These are phyloP conservation scores for Stenichneumon culpator DNA, from an alignment of 2,888 invertebrate species.

Conservation along the genomic window DNA sequence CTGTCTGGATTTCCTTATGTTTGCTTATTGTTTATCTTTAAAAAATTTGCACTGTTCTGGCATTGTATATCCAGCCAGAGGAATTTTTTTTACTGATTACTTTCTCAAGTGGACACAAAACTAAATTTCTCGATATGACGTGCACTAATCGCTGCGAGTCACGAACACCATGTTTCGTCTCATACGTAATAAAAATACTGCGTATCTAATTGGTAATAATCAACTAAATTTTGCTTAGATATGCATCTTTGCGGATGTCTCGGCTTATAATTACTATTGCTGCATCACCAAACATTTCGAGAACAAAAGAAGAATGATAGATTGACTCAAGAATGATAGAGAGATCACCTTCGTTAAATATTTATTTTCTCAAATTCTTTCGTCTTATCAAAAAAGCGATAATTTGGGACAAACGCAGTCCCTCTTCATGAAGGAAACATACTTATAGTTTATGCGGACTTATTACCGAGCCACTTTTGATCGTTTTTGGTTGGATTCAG, in stretches of 20 bases:
- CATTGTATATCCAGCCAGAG: too few species aligned
- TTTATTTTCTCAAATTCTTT: not conserved
- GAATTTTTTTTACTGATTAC: too few species aligned
- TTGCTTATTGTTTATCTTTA: slow-evolving; percentile 3
- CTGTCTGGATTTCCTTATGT: slow-evolving; percentile 9
- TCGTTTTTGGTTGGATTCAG: too few species aligned
- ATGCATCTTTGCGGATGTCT: not conserved
- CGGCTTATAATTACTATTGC: not conserved
- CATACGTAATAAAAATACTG: not conserved
- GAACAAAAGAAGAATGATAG: not conserved
- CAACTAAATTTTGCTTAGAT: not conserved
- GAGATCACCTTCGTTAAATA: not conserved
- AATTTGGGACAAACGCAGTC: not conserved
- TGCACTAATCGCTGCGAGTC: too few species aligned
- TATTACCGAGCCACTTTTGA: too few species aligned
- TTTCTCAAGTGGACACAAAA: too few species aligned
- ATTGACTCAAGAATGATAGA: too few species aligned
- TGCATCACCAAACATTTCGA: not conserved
- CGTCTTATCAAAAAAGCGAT: not conserved
- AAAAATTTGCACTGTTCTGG: not conserved
- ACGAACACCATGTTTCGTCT: not conserved
- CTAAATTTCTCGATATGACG: too few species aligned
- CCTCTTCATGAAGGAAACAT: too few species aligned
- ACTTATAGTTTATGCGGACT: not conserved
- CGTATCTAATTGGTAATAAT: not conserved